phyloP scores from a whole-genome alignment of 2,113 vertebrate genomes.

The Trochalopteron elliotii region DNA sequence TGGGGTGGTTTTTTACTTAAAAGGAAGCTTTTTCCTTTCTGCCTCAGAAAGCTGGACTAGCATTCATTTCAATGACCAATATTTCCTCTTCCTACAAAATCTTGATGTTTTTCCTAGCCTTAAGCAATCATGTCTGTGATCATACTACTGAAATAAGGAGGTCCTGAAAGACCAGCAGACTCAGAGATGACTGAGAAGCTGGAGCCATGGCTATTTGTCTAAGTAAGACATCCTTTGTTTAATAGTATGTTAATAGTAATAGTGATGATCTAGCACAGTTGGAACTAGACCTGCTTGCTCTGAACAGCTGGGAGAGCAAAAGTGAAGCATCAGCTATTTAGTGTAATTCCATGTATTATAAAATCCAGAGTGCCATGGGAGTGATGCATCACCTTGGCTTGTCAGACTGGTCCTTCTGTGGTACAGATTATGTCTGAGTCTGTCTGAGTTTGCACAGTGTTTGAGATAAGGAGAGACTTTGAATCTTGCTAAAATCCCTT shows the following conservation, averaged over 20 bases:
- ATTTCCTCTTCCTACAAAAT: background rate
- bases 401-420: slow-evolving; percentile 53
- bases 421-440: slow-evolving; percentile 45
- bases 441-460: slow-evolving; percentile 66
- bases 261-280: slow-evolving; percentile 45
- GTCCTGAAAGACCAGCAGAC: slow-evolving; percentile 36
- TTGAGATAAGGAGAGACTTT: slow-evolving; percentile 64
- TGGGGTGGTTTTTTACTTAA: background rate
- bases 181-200: slow-evolving; percentile 42
- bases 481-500: slow-evolving; percentile 52
- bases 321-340: slow-evolving; percentile 64
- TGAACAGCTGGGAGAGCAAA: slow-evolving; percentile 66
- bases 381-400: slow-evolving; percentile 53
- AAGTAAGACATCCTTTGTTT: slow-evolving; percentile 54
- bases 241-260: background rate
- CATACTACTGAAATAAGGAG: background rate
- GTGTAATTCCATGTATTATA: slow-evolving; percentile 36
- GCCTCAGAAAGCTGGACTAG: background rate
- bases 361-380: slow-evolving; percentile 44
- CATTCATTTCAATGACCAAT: background rate
- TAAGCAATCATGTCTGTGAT: background rate
- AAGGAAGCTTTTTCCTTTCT: background rate
- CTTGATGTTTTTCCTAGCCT: background rate
- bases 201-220: slow-evolving; percentile 59
- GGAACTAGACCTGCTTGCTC: slow-evolving; percentile 30